These are phyloP conservation scores for Liposcelis brunnea DNA, from an alignment of 2,888 invertebrate genomes.

Conservation along the genomic window DNA sequence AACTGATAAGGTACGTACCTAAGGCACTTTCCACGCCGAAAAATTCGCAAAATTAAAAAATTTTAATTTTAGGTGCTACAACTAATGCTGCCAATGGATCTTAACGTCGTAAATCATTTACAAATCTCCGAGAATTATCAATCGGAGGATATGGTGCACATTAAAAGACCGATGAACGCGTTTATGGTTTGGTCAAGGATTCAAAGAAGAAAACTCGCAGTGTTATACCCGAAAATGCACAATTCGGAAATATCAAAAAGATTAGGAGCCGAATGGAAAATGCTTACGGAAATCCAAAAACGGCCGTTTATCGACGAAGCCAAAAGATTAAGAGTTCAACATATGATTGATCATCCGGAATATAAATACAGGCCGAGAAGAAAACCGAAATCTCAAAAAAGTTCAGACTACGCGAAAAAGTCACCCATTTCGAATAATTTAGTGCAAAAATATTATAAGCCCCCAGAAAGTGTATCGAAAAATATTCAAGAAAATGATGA, in stretches of 20 bases:
- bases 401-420: not conserved
- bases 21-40: too few species aligned
- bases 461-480: too few species aligned
- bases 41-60: too few species aligned
- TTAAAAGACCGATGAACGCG: constrained; percentile 89
- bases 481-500: not conserved
- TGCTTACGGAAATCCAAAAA: constrained; percentile 69
- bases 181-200: constrained; percentile 90
- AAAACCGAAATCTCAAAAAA: constrained; percentile 70
- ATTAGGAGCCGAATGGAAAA: constrained; percentile 76
- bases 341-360: constrained; percentile 88
- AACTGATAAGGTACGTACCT: too few species aligned
- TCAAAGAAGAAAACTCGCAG: constrained; percentile 78
- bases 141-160: constrained; percentile 39
- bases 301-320: constrained; percentile 83
- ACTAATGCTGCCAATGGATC: too few species aligned
- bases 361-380: constrained; percentile 79
- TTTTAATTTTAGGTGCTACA: too few species aligned
- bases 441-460: too few species aligned
- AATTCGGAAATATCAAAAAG: constrained; percentile 81
- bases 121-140: too few species aligned
- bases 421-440: too few species aligned
- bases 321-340: constrained; percentile 67
- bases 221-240: constrained; percentile 88
- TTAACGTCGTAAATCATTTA: too few species aligned